Base-by-base conservation (phyloP, 2,888 invertebrate species). In the Anagyrus pseudococci region DNA sequence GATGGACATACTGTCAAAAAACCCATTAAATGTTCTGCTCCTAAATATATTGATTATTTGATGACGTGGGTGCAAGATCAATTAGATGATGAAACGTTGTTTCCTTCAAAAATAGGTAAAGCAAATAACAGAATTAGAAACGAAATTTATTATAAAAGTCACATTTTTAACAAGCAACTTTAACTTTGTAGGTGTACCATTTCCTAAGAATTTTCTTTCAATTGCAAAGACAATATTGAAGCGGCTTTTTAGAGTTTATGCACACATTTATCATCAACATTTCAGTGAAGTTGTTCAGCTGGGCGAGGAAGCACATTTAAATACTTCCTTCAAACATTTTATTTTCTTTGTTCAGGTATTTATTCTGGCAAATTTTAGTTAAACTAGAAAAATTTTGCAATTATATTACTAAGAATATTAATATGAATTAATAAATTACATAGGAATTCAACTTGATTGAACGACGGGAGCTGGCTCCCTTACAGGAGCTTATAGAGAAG, bases 31-130 rank as follows among this genome's bases (percentile, higher is more conserved):
- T 98, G 97, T 84, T 98, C 97, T 50, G 98, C 98, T 58, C 98
- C 98, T 55, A 96, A 97, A 83, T 99, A 99, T 83, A 98, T 99
- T 73, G 98, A 99, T 84, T 98, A 97, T 84, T 86, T 99, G 71
- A 97, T 99, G 97, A 97, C 98, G 22, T 98, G 98, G 96, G 98
- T 98, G 62, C 99, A 99, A 83, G 98, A 98, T 83, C 98, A 99
- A 81, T 85, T 99, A 67, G 99, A 99, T 78, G 98, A 99, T 79
- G 99, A 99, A 83, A 93, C 93, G 13, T 84, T 98, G 40, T 99
- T 99, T 79, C 99, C 99, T 43, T 98, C 98, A 6, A 98, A 98
- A 87, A 98, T 99, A 79, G 92, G 91, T 89, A 77, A 76, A 71
- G 68, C 53, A 19, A 37, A n/a, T n/a, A n/a, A n/a, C n/a, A n/a